Conservation (phyloP, 1,140 invertebrate genomes). For the Hylaeus anthracinus region DNA sequence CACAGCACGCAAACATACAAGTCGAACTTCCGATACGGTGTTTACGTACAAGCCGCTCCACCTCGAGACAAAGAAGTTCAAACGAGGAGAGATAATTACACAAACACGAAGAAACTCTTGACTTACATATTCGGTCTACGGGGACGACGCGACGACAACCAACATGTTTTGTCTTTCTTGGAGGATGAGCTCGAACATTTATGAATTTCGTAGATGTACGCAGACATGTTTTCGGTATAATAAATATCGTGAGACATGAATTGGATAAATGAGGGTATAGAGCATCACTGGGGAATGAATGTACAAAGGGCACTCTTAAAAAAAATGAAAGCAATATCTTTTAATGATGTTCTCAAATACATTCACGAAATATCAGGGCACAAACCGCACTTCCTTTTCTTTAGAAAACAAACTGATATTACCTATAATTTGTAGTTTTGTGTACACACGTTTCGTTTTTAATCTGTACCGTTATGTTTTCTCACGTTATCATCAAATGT, state of each 20-base stretch:
- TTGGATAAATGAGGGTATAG: neutral
- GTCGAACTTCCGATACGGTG: constrained; percentile 80
- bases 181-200: constrained; percentile 58
- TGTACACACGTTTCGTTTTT: constrained; percentile 54
- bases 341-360: constrained; percentile 76
- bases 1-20: constrained; percentile 84
- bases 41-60: constrained; percentile 81
- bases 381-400: constrained; percentile 60
- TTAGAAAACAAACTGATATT: constrained; percentile 60
- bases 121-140: constrained; percentile 83
- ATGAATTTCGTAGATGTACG: constrained; percentile 6
- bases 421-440: constrained; percentile 49
- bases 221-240: too few relatives aligned
- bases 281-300: constrained; percentile 43
- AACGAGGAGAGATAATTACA: constrained; percentile 81
- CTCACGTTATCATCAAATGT: constrained; percentile 33
- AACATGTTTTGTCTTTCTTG: constrained; percentile 61
- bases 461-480: constrained; percentile 41
- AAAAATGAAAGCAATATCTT: constrained; percentile 78
- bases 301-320: constrained; percentile 57
- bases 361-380: constrained; percentile 66
- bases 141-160: constrained; percentile 70
- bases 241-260: neutral
- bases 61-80: constrained; percentile 80
- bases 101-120: constrained; percentile 79